Evolutionary conservation across 1,140 invertebrate species (phyloP).

Genomic region (Leptinotarsa defecta): DNA sequence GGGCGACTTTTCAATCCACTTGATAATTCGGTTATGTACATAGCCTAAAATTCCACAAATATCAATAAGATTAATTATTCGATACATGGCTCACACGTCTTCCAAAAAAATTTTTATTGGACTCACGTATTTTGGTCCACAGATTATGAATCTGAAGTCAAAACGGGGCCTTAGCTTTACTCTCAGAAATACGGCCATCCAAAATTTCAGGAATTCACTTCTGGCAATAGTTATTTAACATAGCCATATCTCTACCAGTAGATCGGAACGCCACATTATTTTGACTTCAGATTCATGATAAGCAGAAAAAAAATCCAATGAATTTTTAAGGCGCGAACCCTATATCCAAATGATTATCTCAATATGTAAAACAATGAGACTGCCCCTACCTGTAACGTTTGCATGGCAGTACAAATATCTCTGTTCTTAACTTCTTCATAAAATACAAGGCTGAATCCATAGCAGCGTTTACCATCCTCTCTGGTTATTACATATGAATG

Average conservation of each 20-base stretch:
- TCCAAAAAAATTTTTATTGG: no score
- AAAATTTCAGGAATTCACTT: no score
- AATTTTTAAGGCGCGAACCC: no score
- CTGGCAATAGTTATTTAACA: no score
- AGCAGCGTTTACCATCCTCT: slow-evolving; percentile 92
- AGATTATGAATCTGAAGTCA: no score
- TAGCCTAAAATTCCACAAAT: slow-evolving; percentile 65
- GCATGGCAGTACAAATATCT: slow-evolving; percentile 92
- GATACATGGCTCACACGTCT: no score
- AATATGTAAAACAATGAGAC: not conserved
- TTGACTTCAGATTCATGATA: not conserved
- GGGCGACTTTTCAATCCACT: slow-evolving; percentile 72
- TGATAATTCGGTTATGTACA: slow-evolving; percentile 89
- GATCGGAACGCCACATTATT: not conserved
- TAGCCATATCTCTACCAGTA: no score
- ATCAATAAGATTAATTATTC: no score
- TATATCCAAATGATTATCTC: not conserved
- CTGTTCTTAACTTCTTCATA: slow-evolving; percentile 92
- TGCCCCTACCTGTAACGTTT: slow-evolving; percentile 78
- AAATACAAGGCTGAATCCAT: slow-evolving; percentile 93
- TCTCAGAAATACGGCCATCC: no score
- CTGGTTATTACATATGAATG: slow-evolving; percentile 97
- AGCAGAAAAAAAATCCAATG: not conserved
- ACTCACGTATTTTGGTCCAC: no score
- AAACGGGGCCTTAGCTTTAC: no score